Evolutionary conservation across 2,113 vertebrate species (phyloP), one percentile per base, ranked within the genome.

Genomic region (Peromyscus maniculatus): DNA sequence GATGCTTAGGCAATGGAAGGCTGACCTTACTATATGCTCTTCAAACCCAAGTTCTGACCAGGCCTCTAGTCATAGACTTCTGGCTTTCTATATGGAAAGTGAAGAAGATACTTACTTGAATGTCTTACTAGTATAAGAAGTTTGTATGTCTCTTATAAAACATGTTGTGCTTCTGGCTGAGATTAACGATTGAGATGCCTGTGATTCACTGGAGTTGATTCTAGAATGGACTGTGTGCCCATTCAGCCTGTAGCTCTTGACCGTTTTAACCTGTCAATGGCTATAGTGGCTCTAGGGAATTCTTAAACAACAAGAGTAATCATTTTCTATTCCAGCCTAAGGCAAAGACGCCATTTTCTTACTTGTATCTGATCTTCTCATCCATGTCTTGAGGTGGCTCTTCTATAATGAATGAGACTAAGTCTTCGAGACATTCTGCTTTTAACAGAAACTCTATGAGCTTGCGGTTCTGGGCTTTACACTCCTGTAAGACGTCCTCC

Each of bases 321-420:
- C 19, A 84, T 24, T 31, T 1, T 43, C 74, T 87, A 82, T 31
- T 93, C 96, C 97, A 91, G 89, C 87, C 89, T 95, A 33, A 82
- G 89, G 57, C 89, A 71, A 97, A 97, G 69, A 69, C 6, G 43
- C 87, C 71, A 91, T 93, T 92, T 93, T 94, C 96, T 97, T 98
- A 99, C 99, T 99, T 99, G 99, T 99, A 99, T 99, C 99, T 99
- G 94, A 99, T 99, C 96, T 99, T 99, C 97, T 99, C 99, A 98
- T 99, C 99, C 98, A 99, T 99, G 97, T 99, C 99, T 97, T 99
- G 98, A 95, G 98, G 99, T 94, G 99, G 99, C 83, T 99, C 99
- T 99, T 99, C 99, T 52, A 99, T 99, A 98, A 99, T 99, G 99
- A 99, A 99, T 66, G 99, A 99, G 91, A 99, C 99, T 93, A 99